phyloP scores from a whole-genome alignment of 35 echinoderm and acorn worm species.

The Ptychodera flava region DNA sequence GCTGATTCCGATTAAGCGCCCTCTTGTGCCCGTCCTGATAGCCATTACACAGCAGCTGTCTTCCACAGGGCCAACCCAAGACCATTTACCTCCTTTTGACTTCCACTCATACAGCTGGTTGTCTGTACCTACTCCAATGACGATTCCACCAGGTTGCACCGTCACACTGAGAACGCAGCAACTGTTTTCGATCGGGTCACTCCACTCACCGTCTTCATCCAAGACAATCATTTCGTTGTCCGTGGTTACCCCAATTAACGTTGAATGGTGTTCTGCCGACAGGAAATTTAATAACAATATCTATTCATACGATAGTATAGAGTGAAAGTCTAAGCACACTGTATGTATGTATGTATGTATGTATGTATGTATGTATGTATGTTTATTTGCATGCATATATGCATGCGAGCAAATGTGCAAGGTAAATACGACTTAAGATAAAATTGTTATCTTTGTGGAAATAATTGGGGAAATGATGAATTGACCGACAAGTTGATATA shows the following conservation, averaged over 20 bases:
- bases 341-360: too few relatives aligned
- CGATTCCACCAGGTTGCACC: not conserved
- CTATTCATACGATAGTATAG: too few relatives aligned
- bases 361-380: too few relatives aligned
- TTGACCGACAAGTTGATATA: too few relatives aligned
- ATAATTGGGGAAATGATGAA: too few relatives aligned
- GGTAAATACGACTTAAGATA: too few relatives aligned
- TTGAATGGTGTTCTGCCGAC: too few relatives aligned
- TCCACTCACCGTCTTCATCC: not conserved
- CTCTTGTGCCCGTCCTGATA: not conserved
- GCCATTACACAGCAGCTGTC: not conserved
- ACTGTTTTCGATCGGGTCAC: not conserved
- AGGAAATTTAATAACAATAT: too few relatives aligned
- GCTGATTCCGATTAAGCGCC: not conserved
- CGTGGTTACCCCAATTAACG: not conserved
- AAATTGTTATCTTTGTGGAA: too few relatives aligned
- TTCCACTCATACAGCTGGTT: not conserved
- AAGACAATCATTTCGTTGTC: not conserved
- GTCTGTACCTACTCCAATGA: not conserved
- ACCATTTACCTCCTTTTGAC: not conserved
- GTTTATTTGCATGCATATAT: too few relatives aligned
- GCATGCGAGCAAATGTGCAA: too few relatives aligned
- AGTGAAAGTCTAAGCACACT: too few relatives aligned
- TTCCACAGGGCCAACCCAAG: not conserved
- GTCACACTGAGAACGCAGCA: not conserved